These are phyloP conservation scores for Hyposoter dolosus DNA, from an alignment of 2,888 invertebrate species.

Conservation along the genomic window DNA sequence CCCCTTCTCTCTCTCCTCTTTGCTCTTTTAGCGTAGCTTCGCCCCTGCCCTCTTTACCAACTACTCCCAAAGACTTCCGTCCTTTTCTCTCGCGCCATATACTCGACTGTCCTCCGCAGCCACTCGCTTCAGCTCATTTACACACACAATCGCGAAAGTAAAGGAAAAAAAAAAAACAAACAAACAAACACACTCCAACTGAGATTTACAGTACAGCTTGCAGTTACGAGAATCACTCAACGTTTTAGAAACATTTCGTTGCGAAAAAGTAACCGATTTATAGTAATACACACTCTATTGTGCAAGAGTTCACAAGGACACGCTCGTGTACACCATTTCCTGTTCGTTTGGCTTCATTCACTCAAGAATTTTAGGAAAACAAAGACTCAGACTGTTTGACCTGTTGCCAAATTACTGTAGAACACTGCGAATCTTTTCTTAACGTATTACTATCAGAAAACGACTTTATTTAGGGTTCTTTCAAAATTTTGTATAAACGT, in stretches of 20 bases:
- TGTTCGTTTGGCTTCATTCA: neutral
- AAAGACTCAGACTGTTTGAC: neutral
- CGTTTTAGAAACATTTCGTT: neutral
- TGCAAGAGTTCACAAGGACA: conserved; percentile 16
- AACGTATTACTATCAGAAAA: too few species aligned
- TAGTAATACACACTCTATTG: neutral
- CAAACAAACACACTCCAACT: neutral
- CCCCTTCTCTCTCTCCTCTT: conserved; percentile 44
- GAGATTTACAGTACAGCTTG: conserved; percentile 8
- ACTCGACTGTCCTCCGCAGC: conserved; percentile 63
- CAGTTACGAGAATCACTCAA: conserved; percentile 8
- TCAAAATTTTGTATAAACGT: too few species aligned
- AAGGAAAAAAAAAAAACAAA: neutral
- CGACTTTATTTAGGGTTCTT: too few species aligned
- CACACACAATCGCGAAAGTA: conserved; percentile 12
- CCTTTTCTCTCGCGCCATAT: conserved; percentile 77
- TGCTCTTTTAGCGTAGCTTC: conserved; percentile 10
- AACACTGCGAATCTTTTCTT: neutral
- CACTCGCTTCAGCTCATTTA: conserved; percentile 13
- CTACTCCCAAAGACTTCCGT: conserved; percentile 55
- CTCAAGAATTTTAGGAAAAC: neutral
- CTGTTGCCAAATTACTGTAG: neutral
- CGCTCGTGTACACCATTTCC: conserved; percentile 1
- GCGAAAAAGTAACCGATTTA: conserved; percentile 13
- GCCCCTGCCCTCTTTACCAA: conserved; percentile 35